Evolutionary conservation across 2,797 vertebrate genomes (phyloP).

Genomic region (Dicrostonyx torquatus): DNA sequence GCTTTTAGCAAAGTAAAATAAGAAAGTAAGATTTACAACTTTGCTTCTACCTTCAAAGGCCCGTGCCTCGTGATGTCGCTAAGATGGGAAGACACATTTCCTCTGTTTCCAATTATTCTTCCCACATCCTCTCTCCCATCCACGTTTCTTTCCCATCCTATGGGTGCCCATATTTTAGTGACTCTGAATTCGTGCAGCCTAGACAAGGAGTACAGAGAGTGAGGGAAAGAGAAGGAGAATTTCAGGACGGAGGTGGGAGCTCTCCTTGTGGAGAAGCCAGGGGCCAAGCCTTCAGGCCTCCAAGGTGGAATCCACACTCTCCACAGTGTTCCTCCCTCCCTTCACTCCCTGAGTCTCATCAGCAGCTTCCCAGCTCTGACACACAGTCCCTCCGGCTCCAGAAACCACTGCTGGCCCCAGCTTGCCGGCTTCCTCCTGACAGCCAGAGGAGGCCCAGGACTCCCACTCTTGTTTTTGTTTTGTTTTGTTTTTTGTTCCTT

Average conservation of each 20-base stretch:
- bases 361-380: background rate
- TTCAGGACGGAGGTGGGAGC: background rate
- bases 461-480: background rate
- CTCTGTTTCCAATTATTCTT: background rate
- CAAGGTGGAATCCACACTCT: background rate
- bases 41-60: background rate
- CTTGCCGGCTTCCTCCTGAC: background rate
- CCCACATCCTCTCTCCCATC: background rate
- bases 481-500: background rate
- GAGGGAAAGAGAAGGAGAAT: background rate
- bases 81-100: background rate
- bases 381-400: background rate
- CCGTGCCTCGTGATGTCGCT: background rate
- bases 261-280: no score
- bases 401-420: background rate
- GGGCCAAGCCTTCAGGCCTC: background rate
- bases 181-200: background rate
- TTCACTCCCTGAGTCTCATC: background rate
- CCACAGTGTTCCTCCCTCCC: background rate
- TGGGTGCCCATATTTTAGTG: background rate
- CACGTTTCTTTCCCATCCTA: background rate
- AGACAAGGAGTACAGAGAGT: background rate
- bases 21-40: slow-evolving; percentile 42
- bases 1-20: slow-evolving; percentile 55
- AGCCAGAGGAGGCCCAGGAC: background rate